Evolutionary conservation across 2,113 vertebrate species (phyloP), one percentile per base, ranked within the genome.

Genomic region (Athene noctua): DNA sequence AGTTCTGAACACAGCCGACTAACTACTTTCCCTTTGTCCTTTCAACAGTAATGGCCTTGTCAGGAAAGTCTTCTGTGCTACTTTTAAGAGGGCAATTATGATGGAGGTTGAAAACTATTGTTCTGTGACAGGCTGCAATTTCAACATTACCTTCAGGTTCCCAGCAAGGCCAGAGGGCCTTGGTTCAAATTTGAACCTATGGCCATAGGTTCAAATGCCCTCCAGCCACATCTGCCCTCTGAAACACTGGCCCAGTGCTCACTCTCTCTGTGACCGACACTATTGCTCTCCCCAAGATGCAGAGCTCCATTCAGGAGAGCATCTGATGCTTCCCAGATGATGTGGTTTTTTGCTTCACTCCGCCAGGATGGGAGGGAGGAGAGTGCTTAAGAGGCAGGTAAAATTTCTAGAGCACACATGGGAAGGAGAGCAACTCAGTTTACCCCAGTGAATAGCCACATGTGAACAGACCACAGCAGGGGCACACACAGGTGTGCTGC

Each of bases 21-120:
- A 95, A 94, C 95, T 96, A 62, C 94, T 95, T 96, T 97, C 85
- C 80, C 65, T 97, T 97, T 97, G 94, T 97, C 97, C 96, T 97
- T 97, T 92, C 95, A 92, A 62, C 92, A 90, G 91, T 92, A 96
- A 97, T 92, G 89, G 95, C 91, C 89, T 93, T 94, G 95, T 96
- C 91, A 90, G 93, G 54, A 95, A 94, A 97, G 92, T 96, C 92
- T 96, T 80, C 75, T 90, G 79, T 92, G 87, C 94, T 95, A 79
- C 94, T 95, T 96, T 95, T 78, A 93, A 95, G 81, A 92, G 57
- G 54, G 18, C 91, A 90, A 44, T 95, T 95, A 86, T 86, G 95
- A 92, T n/a, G 59, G 91, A 95, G 86, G 72, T 93, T 79, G 72
- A 92, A 96, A 97, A 80, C 82, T n/a, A 93, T 70, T 93, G 92